Evolutionary conservation across 2,888 invertebrate genomes (phyloP).

Genomic region (Scrobipalpa costella): DNA sequence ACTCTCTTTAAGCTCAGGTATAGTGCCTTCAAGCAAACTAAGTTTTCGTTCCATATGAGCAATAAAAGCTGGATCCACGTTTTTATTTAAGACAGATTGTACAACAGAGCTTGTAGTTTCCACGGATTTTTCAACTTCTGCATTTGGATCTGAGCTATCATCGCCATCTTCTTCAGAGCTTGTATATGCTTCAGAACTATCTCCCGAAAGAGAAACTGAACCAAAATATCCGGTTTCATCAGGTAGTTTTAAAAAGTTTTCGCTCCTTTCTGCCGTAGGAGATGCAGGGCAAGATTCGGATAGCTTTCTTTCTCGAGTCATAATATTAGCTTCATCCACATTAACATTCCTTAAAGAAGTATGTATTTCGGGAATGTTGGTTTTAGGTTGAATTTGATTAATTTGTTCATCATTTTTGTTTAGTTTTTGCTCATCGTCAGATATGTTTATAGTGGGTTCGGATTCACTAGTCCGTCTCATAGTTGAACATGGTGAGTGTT

Average conservation of each 20-base stretch:
- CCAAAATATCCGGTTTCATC: conserved; percentile 63
- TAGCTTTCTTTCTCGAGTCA: conserved; percentile 49
- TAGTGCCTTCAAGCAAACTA: conserved; percentile 44
- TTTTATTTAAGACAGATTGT: conserved; percentile 73
- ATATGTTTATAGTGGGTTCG: conserved; percentile 56
- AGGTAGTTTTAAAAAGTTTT: conserved; percentile 65
- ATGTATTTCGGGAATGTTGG: conserved; percentile 56
- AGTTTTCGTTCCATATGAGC: conserved; percentile 66
- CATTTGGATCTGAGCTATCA: conserved; percentile 73
- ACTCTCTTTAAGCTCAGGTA: conserved; percentile 39
- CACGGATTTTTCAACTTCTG: conserved; percentile 65
- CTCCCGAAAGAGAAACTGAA: conserved; percentile 68
- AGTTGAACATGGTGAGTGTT: conserved; percentile 66
- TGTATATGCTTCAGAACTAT: conserved; percentile 71
- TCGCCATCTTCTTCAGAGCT: conserved; percentile 69
- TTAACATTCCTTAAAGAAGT: conserved; percentile 67
- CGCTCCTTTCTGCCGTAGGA: conserved; percentile 60
- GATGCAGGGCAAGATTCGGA: conserved; percentile 75
- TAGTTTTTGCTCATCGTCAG: conserved; percentile 51
- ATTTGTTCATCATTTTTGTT: not conserved
- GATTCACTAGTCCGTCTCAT: conserved; percentile 69
- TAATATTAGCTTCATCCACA: conserved; percentile 40
- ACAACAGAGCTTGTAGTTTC: conserved; percentile 82
- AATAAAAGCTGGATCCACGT: conserved; percentile 54
- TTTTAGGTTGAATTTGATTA: conserved; percentile 30